These are phyloP conservation scores for Invenusta paracnida DNA, from an alignment of 2,888 invertebrate species.

Conservation along the genomic window DNA sequence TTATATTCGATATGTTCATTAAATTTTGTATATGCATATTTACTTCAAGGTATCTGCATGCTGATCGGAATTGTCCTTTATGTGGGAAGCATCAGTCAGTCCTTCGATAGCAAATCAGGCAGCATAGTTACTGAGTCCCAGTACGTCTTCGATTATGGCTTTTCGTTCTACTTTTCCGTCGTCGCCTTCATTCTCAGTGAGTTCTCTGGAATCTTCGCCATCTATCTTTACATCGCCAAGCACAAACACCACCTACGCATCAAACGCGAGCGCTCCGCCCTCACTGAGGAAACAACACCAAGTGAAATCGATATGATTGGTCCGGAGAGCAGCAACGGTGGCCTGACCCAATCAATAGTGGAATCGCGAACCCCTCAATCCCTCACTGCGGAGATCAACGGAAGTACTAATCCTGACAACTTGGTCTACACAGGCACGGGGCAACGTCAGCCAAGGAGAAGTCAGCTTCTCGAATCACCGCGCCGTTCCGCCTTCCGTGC, in stretches of 20 bases:
- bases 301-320: background rate
- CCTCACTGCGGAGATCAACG: background rate
- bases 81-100: conserved; percentile 59
- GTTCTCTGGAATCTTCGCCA: conserved; percentile 59
- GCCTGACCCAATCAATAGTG: background rate
- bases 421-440: background rate
- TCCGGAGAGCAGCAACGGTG: background rate
- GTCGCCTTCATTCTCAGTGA: conserved; percentile 58
- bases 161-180: conserved; percentile 59
- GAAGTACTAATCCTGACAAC: background rate
- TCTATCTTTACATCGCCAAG: conserved; percentile 56
- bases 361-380: background rate
- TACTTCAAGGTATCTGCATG: conserved; percentile 56
- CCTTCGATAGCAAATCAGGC: conserved; percentile 49
- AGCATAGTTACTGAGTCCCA: conserved; percentile 49
- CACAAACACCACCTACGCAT: conserved; percentile 38
- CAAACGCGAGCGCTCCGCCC: conserved; percentile 30
- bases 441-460: background rate
- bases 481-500: background rate
- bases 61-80: conserved; percentile 59
- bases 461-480: background rate
- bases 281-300: conserved; percentile 8
- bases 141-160: conserved; percentile 57
- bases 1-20: background rate
- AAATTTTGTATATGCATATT: background rate